Evolutionary conservation across 2,797 vertebrate species (phyloP).

Genomic region (Eulemur rubriventer): DNA sequence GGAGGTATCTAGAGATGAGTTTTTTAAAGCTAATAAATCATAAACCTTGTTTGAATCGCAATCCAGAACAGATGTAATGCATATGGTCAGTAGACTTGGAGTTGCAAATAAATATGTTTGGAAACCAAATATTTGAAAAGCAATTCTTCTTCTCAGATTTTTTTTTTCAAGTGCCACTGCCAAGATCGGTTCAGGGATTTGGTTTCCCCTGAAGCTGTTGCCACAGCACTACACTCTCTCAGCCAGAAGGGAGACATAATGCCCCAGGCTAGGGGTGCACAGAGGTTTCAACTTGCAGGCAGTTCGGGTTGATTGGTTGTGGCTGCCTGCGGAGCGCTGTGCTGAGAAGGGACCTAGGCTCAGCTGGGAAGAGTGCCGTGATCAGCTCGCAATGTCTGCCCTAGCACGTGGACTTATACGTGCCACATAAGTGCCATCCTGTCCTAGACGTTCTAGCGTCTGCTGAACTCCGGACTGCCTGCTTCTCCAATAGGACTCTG

Average conservation of each 20-base stretch:
- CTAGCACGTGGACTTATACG: background rate
- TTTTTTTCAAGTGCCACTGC: slow-evolving; percentile 54
- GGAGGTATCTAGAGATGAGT: slow-evolving; percentile 36
- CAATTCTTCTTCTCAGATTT: slow-evolving; percentile 61
- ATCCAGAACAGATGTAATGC: slow-evolving; percentile 75
- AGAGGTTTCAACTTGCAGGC: background rate
- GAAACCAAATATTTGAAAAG: slow-evolving; percentile 80
- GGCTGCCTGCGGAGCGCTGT: background rate
- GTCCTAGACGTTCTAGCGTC: background rate
- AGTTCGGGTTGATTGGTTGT: background rate
- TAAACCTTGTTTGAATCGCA: slow-evolving; percentile 65
- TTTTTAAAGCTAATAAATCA: slow-evolving; percentile 70
- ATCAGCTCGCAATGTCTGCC: slow-evolving; percentile 57
- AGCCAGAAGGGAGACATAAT: background rate
- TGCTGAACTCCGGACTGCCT: background rate
- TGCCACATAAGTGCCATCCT: background rate
- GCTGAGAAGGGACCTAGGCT: background rate
- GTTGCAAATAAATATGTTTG: slow-evolving; percentile 79
- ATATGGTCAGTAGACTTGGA: slow-evolving; percentile 74
- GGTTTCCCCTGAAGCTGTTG: slow-evolving; percentile 33
- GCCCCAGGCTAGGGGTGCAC: background rate
- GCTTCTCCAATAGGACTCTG: background rate
- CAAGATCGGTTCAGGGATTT: slow-evolving; percentile 67
- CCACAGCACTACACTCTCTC: background rate
- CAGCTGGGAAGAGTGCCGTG: background rate